These are phyloP conservation scores for Carlito syrichta DNA, from an alignment of 2,113 vertebrate genomes.

Conservation along the genomic window DNA sequence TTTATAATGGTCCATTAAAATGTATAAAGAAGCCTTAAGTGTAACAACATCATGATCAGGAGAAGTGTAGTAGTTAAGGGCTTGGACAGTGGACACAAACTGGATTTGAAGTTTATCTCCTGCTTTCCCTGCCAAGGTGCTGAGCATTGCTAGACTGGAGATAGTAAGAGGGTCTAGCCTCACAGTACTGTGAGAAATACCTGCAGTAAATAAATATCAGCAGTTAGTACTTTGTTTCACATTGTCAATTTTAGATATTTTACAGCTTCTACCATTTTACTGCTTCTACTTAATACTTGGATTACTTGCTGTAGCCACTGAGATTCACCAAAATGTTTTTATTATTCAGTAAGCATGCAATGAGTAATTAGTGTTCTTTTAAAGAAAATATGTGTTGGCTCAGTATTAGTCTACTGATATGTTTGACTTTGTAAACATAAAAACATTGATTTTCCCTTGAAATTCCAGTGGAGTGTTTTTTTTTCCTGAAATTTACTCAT, in stretches of 20 bases:
- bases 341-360: slow-evolving; percentile 7
- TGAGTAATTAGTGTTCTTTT: background rate
- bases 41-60: background rate
- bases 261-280: background rate
- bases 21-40: background rate
- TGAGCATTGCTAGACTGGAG: background rate
- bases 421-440: background rate
- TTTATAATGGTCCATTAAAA: background rate
- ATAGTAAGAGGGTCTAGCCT: background rate
- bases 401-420: background rate
- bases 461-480: slow-evolving; percentile 5
- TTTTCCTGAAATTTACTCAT: background rate
- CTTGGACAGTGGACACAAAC: background rate
- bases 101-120: background rate
- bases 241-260: background rate
- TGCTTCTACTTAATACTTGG: background rate
- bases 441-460: background rate
- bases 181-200: background rate
- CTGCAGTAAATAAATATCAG: background rate
- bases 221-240: background rate
- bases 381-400: slow-evolving; percentile 5
- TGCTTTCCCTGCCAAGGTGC: background rate
- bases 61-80: background rate
- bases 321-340: background rate
- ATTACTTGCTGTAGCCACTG: background rate